Conservation (phyloP, 2,797 vertebrate species). For the Centropyge bicolor region DNA sequence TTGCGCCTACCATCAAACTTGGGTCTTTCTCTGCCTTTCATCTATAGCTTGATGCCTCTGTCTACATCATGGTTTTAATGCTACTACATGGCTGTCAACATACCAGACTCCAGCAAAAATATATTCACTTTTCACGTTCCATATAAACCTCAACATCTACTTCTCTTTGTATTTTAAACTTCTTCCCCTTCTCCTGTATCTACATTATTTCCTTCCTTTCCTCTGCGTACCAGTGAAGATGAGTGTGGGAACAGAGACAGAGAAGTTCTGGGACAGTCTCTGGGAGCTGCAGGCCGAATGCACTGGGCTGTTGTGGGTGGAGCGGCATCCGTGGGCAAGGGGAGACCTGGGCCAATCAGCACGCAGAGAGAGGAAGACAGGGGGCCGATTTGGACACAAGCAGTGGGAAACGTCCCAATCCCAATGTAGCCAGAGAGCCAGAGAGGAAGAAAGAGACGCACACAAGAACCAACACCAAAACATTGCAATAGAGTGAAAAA, state of each 20-base stretch:
- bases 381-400: conserved; percentile 71
- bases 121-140: conserved; percentile 9
- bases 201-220: conserved; percentile 63
- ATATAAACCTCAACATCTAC: conserved; percentile 12
- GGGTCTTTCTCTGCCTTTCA: conserved; percentile 10
- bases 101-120: conserved; percentile 10
- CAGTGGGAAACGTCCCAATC: conserved; percentile 70
- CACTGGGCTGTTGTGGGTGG: conserved; percentile 99
- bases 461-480: conserved; percentile 87
- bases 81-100: not conserved
- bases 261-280: conserved; percentile 98
- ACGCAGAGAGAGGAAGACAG: conserved; percentile 68
- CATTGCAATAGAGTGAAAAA: conserved; percentile 83
- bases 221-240: conserved; percentile 97
- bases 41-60: conserved; percentile 23
- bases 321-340: conserved; percentile 97
- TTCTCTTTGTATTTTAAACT: conserved; percentile 15
- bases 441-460: conserved; percentile 75
- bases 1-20: conserved; percentile 1
- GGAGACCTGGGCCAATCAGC: conserved; percentile 92
- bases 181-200: conserved; percentile 30
- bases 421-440: conserved; percentile 67
- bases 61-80: not conserved
- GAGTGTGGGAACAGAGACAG: conserved; percentile 99
- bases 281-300: conserved; percentile 97